Evolutionary conservation across 2,888 invertebrate genomes (phyloP).

Genomic region (Tenthredo mesomela): DNA sequence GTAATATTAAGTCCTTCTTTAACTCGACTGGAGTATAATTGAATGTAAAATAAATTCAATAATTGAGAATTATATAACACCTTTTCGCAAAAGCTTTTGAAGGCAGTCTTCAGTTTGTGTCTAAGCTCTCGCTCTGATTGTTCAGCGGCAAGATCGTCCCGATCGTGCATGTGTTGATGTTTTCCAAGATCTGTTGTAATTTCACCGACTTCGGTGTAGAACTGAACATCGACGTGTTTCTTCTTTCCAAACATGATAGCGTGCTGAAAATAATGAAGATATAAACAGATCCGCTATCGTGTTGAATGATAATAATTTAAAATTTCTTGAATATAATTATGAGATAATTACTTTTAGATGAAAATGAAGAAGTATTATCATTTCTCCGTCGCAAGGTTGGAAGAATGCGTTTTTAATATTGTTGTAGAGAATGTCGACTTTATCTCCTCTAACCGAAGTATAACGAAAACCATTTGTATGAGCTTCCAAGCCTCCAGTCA

Average conservation of each 20-base stretch:
- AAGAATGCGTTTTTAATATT: conserved; percentile 99
- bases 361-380: conserved; percentile 99
- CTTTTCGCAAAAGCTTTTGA: conserved; percentile 99
- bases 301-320: conserved; percentile 1
- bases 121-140: conserved; percentile 98
- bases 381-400: conserved; percentile 99
- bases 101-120: conserved; percentile 97
- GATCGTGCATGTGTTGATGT: conserved; percentile 99
- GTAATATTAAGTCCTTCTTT: neutral
- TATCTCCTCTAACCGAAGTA: conserved; percentile 99
- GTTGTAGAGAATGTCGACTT: conserved; percentile 99
- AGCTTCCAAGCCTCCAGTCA: conserved; percentile 94
- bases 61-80: conserved; percentile 74
- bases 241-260: conserved; percentile 99
- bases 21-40: neutral
- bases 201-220: conserved; percentile 99
- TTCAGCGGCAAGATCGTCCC: conserved; percentile 99
- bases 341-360: conserved; percentile 87
- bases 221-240: conserved; percentile 99
- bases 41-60: neutral
- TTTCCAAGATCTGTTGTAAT: conserved; percentile 99
- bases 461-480: conserved; percentile 98
- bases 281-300: neutral
- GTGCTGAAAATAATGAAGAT: conserved; percentile 80
- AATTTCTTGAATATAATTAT: neutral